Evolutionary conservation across 2,113 vertebrate species (phyloP), one percentile per base, ranked within the genome.

Genomic region (Oryzias javanicus): DNA sequence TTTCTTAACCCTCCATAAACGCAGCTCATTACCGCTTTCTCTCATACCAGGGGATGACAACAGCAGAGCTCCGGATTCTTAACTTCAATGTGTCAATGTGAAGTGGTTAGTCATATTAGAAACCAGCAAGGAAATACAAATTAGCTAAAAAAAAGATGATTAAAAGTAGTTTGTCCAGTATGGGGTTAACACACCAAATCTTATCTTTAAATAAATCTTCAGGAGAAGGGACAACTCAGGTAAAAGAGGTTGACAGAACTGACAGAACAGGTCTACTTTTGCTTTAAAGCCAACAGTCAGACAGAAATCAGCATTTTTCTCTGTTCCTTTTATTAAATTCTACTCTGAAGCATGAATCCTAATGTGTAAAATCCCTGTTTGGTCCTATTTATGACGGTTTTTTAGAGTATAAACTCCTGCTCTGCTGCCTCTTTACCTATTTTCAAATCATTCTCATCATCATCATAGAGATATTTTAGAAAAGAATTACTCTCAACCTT

Each of bases 61-160:
- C 72, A 27, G 70, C 24, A 46, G 24, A 73, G 55, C 60, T 50
- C 25, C 51, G 35, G 40, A 55, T 76, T 47, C 5, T 84, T 85
- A 49, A 60, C 4, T 85, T 85, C 73, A 85, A 86, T 69, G 81
- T 76, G 67, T 77, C 41, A n/a, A n/a, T n/a, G 81, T n/a, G 42
- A 64, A 78, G 70, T 77, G 72, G 57, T 27, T 80, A 74, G 81
- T 64, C 25, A 65, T 65, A 75, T 70, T 61, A 57, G 19, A 70
- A 56, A 70, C 35, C 44, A 78, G 48, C 4, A 53, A 64, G 52
- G 53, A 84, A 72, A 68, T 55, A 25, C 42, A 20, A 46, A 74
- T 80, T 55, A 80, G 78, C 67, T 29, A 14, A 50, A 60, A 48
- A 52, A 35, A 16, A 58, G 55, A 4, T 35, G 29, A 6, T 35